These are phyloP conservation scores for Nycticorax nycticorax DNA, from an alignment of 2,113 vertebrate genomes.

Conservation along the genomic window DNA sequence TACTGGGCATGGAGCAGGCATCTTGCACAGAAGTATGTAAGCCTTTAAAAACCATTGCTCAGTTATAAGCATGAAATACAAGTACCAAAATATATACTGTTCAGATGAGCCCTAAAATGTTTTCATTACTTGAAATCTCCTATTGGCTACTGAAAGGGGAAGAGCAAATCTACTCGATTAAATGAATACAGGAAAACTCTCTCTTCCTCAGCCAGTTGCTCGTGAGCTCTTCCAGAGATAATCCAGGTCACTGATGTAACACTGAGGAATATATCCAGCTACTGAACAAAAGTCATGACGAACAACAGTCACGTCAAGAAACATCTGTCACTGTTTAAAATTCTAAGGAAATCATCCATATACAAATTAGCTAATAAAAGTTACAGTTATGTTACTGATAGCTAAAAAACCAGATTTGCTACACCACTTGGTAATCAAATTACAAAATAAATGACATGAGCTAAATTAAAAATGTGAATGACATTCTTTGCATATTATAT, in stretches of 20 bases:
- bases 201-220: not conserved
- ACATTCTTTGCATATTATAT: not conserved
- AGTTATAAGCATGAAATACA: not conserved
- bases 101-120: not conserved
- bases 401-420: not conserved
- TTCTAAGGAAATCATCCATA: not conserved
- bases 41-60: not conserved
- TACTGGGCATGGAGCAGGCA: not conserved
- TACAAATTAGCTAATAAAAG: not conserved
- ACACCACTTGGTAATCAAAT: not conserved
- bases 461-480: not conserved
- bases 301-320: not conserved
- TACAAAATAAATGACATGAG: not conserved
- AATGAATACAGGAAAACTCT: not conserved
- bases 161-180: not conserved
- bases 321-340: not conserved
- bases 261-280: not conserved
- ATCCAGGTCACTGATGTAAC: not conserved
- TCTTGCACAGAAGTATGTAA: not conserved
- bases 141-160: not conserved
- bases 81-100: not conserved
- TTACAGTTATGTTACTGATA: not conserved
- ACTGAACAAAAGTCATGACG: not conserved
- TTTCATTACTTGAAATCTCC: not conserved
- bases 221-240: not conserved